Conservation (phyloP, 2,797 vertebrate genomes). For the Siniperca scherzeri region DNA sequence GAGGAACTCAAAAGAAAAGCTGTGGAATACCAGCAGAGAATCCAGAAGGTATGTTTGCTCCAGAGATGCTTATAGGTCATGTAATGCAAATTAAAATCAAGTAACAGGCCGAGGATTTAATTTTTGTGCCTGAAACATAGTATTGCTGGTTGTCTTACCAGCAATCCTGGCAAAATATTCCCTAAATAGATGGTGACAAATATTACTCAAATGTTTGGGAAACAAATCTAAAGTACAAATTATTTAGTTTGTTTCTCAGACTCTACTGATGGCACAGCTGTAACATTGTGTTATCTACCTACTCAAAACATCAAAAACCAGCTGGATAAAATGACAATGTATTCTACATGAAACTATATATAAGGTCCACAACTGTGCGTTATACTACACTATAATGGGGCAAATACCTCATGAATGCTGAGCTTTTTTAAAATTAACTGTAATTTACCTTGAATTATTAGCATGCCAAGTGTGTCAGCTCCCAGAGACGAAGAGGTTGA, state of each 20-base stretch:
- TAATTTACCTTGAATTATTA: neutral
- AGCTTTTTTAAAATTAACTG: neutral
- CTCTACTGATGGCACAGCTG: neutral
- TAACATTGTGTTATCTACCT: neutral
- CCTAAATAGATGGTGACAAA: neutral
- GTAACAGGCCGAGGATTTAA: neutral
- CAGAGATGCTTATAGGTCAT: neutral
- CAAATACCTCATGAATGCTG: neutral
- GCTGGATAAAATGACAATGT: neutral
- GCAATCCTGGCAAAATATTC: neutral
- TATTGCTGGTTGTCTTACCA: neutral
- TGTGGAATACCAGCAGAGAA: constrained; percentile 95
- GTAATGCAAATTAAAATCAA: neutral
- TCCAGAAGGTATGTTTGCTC: constrained; percentile 89
- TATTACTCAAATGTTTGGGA: neutral
- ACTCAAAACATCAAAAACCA: neutral
- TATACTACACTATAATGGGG: neutral
- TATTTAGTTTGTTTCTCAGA: constrained; percentile 3
- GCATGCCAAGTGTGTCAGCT: neutral
- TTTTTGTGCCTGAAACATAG: constrained; percentile 1
- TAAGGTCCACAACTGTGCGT: neutral
- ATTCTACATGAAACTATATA: neutral
- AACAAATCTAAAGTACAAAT: neutral
- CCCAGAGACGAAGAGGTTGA: neutral
- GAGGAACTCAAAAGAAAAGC: constrained; percentile 98